Percentiles rank a stretch among this genome's conserved stretches.
These are phyloP conservation scores for Scolopax rusticola DNA, from an alignment of 2,797 vertebrate genomes.

Conservation along the genomic window DNA sequence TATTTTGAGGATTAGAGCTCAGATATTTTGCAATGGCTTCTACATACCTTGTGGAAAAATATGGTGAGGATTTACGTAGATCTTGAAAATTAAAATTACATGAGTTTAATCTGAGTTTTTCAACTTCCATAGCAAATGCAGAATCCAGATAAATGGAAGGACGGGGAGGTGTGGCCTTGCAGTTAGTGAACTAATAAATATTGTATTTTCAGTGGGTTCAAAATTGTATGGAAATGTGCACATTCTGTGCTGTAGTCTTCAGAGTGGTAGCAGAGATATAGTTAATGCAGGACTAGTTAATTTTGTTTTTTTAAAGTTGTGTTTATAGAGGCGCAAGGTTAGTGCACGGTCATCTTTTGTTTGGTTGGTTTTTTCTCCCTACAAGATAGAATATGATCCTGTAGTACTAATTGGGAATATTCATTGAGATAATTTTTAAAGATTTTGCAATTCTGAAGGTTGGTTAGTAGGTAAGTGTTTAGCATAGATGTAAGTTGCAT, in stretches of 20 bases:
- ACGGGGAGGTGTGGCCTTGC: background rate
- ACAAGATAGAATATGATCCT: background rate
- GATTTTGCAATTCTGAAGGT: background rate
- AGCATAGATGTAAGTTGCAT: background rate
- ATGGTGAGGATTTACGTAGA: background rate
- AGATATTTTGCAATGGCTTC: background rate
- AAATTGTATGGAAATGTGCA: background rate
- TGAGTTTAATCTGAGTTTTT: background rate
- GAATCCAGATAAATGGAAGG: background rate
- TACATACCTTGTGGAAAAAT: background rate
- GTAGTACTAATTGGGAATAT: background rate
- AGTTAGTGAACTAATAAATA: background rate
- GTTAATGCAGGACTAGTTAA: background rate
- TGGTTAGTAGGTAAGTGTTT: background rate
- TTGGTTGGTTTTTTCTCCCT: background rate
- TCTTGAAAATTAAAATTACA: background rate
- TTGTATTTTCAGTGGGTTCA: background rate
- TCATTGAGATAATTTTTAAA: background rate
- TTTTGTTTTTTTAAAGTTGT: background rate
- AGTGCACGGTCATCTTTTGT: background rate
- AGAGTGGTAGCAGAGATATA: background rate
- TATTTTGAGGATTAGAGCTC: background rate
- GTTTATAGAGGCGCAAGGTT: constrained; percentile 27
- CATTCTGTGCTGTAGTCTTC: background rate
- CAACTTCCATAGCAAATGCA: background rate